These are phyloP conservation scores for Icerya purchasi DNA, from an alignment of 2,888 invertebrate species.

Conservation along the genomic window DNA sequence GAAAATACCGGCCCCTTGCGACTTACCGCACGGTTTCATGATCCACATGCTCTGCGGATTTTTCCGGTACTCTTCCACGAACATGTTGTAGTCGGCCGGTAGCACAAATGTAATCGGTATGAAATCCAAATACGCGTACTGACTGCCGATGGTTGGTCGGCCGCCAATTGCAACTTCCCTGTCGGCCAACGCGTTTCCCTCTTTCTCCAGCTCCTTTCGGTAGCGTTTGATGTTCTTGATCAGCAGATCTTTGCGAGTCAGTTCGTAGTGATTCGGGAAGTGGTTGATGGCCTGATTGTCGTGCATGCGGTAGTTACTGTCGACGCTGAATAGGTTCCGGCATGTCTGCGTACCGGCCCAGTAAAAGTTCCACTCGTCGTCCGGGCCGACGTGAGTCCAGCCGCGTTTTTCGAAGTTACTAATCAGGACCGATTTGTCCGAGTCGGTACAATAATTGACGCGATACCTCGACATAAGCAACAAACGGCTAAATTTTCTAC, in stretches of 20 bases:
- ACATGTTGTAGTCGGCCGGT: slow-evolving; percentile 82
- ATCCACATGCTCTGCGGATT: slow-evolving; percentile 92
- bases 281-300: slow-evolving; percentile 90
- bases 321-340: slow-evolving; percentile 72
- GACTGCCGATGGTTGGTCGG: slow-evolving; percentile 33
- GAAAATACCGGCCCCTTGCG: slow-evolving; percentile 85
- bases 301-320: slow-evolving; percentile 74
- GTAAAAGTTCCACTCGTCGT: slow-evolving; percentile 91
- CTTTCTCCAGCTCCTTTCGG: slow-evolving; percentile 74
- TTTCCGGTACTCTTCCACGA: slow-evolving; percentile 87
- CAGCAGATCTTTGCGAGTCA: slow-evolving; percentile 84
- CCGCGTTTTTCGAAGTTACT: slow-evolving; percentile 81
- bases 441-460: slow-evolving; percentile 41
- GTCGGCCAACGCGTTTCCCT: slow-evolving; percentile 67
- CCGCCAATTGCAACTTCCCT: slow-evolving; percentile 31
- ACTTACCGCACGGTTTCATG: slow-evolving; percentile 91
- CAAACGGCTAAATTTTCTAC: too few species aligned
- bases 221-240: slow-evolving; percentile 92
- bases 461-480: too few species aligned
- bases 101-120: slow-evolving; percentile 83
- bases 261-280: slow-evolving; percentile 86
- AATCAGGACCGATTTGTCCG: slow-evolving; percentile 79
- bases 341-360: slow-evolving; percentile 85
- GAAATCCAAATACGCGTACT: slow-evolving; percentile 68
- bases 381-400: slow-evolving; percentile 67